A percentile compares a stretch with the other conserved stretches of the same genome.
These are phyloP conservation scores for Trichoplusia ni DNA, from an alignment of 1,140 invertebrate genomes.

Conservation along the genomic window DNA sequence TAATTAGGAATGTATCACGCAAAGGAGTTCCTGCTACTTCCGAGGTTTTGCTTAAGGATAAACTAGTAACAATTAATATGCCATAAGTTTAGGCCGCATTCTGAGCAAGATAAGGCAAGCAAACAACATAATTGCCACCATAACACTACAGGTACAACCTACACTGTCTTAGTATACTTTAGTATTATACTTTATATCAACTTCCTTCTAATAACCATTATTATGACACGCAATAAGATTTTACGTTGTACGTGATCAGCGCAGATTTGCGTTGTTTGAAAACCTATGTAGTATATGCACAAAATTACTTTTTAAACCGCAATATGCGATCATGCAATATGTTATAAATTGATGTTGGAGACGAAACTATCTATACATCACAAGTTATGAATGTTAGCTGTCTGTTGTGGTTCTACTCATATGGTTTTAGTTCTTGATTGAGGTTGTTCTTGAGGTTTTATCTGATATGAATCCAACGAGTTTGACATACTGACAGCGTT, in stretches of 20 bases:
- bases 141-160: slow-evolving; percentile 39
- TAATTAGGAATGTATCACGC: neutral
- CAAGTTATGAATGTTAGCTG: too few relatives aligned
- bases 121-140: slow-evolving; percentile 30
- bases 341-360: neutral
- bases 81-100: neutral
- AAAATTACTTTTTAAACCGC: slow-evolving; percentile 8
- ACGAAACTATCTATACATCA: neutral
- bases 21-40: neutral
- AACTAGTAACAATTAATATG: neutral
- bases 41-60: slow-evolving; percentile 6
- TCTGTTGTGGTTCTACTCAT: too few relatives aligned
- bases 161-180: slow-evolving; percentile 36
- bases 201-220: slow-evolving; percentile 38
- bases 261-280: slow-evolving; percentile 13
- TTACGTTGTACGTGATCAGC: slow-evolving; percentile 28
- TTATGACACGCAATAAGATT: slow-evolving; percentile 22
- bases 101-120: slow-evolving; percentile 7
- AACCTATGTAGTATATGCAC: slow-evolving; percentile 9
- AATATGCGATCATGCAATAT: slow-evolving; percentile 18
- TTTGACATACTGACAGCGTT: too few relatives aligned
- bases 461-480: too few relatives aligned
- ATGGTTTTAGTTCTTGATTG: too few relatives aligned
- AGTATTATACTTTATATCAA: slow-evolving; percentile 40
- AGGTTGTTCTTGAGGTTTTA: too few relatives aligned